phyloP scores from a whole-genome alignment of 2,797 vertebrate genomes.

The Pantherophis vulpinus region DNA sequence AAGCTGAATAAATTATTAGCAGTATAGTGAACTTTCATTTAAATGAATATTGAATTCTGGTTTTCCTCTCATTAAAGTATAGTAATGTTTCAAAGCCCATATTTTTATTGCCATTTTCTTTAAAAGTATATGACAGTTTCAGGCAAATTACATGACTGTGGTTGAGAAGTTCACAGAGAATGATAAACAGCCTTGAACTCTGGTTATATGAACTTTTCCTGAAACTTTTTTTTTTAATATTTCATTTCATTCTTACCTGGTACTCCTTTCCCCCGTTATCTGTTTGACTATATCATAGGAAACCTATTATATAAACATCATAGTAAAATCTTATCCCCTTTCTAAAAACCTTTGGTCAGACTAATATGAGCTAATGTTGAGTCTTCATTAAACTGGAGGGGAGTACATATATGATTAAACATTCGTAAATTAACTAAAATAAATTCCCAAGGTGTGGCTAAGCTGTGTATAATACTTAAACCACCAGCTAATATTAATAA shows the following conservation, averaged over 20 bases:
- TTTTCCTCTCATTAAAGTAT: slow-evolving; percentile 11
- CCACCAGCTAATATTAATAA: background rate
- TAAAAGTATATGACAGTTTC: slow-evolving; percentile 25
- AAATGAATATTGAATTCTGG: background rate
- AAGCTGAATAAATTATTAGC: background rate
- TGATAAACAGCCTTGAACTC: background rate
- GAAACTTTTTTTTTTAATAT: background rate
- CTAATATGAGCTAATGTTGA: background rate
- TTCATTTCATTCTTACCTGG: slow-evolving; percentile 31
- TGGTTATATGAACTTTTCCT: slow-evolving; percentile 29
- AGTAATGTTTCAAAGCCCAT: background rate
- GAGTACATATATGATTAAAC: background rate
- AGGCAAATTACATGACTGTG: slow-evolving; percentile 6
- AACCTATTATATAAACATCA: slow-evolving; percentile 7
- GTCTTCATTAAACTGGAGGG: background rate
- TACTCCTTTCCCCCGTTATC: slow-evolving; percentile 30
- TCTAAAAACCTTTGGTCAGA: background rate
- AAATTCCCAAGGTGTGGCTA: background rate
- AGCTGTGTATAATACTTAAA: background rate
- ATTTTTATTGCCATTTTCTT: slow-evolving; percentile 25
- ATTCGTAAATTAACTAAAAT: background rate
- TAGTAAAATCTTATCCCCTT: background rate
- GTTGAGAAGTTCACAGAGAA: slow-evolving; percentile 24
- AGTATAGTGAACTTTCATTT: background rate
- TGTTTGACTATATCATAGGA: slow-evolving; percentile 20